These are phyloP conservation scores for Caenorhabditis remanei DNA, from an alignment of 1,140 invertebrate species.

Conservation along the genomic window DNA sequence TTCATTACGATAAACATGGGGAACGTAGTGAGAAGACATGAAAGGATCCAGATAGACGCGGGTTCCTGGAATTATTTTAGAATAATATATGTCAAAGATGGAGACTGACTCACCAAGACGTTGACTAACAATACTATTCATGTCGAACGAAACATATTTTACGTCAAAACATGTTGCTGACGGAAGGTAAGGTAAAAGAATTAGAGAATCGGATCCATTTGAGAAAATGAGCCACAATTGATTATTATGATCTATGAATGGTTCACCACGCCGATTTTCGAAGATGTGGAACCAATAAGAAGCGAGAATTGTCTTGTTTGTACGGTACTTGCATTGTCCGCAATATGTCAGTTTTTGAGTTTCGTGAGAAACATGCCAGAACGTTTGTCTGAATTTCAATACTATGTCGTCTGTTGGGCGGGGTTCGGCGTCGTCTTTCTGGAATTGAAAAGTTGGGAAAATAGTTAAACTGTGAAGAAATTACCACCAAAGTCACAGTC, in stretches of 20 bases:
- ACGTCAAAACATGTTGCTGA: neutral
- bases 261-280: slow-evolving; percentile 26
- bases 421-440: slow-evolving; percentile 24
- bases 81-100: neutral
- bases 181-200: neutral
- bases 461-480: neutral
- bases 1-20: neutral
- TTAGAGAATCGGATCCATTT: slow-evolving; percentile 15
- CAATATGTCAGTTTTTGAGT: neutral
- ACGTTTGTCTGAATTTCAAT: slow-evolving; percentile 25
- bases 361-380: neutral
- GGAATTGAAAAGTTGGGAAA: neutral
- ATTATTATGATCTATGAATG: slow-evolving; percentile 14
- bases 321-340: slow-evolving; percentile 5
- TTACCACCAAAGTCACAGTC: slow-evolving; percentile 13
- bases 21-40: slow-evolving; percentile 13
- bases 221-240: slow-evolving; percentile 11
- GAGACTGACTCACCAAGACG: neutral
- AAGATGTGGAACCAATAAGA: slow-evolving; percentile 40
- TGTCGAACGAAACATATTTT: slow-evolving; percentile 31
- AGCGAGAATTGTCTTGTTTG: slow-evolving; percentile 19
- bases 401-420: neutral
- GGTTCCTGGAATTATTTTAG: neutral
- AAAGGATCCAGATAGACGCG: slow-evolving; percentile 21
- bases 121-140: slow-evolving; percentile 37